Evolutionary conservation across 2,888 invertebrate species (phyloP).

Genomic region (Macaria liturata): DNA sequence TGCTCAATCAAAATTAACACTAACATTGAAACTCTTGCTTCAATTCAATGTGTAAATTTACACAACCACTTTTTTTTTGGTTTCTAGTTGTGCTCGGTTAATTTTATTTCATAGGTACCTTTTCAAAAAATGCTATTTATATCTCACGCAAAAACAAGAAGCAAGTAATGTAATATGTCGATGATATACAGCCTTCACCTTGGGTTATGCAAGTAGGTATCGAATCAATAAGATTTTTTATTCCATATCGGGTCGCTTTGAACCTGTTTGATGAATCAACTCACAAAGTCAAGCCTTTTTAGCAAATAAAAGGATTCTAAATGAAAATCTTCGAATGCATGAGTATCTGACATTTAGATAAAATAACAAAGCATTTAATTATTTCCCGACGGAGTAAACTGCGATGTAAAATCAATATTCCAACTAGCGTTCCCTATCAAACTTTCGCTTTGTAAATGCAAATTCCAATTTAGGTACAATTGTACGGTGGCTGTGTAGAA

Average conservation of each 20-base stretch:
- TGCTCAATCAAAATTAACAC: too few species aligned
- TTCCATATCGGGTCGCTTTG: constrained; percentile 15
- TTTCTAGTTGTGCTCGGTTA: too few species aligned
- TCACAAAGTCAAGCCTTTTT: constrained; percentile 7
- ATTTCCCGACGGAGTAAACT: neutral
- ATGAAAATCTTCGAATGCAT: constrained; percentile 11
- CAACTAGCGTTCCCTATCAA: constrained; percentile 5
- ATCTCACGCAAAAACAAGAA: too few species aligned
- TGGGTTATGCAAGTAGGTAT: constrained; percentile 16
- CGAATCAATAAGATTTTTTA: constrained; percentile 17
- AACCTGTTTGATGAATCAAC: constrained; percentile 24
- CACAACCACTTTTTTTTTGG: too few species aligned
- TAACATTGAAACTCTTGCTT: too few species aligned
- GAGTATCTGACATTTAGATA: constrained; percentile 3
- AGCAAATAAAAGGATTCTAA: constrained; percentile 7
- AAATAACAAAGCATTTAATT: too few species aligned
- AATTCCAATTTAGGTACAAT: constrained; percentile 17
- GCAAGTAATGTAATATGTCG: neutral
- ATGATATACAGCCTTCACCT: constrained; percentile 23
- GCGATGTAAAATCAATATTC: constrained; percentile 14
- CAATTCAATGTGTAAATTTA: too few species aligned
- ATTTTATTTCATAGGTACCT: too few species aligned
- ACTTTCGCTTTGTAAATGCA: constrained; percentile 22
- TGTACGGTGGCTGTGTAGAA: constrained; percentile 17
- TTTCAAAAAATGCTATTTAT: too few species aligned